A percentile compares a stretch with the other conserved stretches of the same genome.
These are phyloP conservation scores for Climacteris rufus DNA, from an alignment of 2,113 vertebrate species.

Conservation along the genomic window DNA sequence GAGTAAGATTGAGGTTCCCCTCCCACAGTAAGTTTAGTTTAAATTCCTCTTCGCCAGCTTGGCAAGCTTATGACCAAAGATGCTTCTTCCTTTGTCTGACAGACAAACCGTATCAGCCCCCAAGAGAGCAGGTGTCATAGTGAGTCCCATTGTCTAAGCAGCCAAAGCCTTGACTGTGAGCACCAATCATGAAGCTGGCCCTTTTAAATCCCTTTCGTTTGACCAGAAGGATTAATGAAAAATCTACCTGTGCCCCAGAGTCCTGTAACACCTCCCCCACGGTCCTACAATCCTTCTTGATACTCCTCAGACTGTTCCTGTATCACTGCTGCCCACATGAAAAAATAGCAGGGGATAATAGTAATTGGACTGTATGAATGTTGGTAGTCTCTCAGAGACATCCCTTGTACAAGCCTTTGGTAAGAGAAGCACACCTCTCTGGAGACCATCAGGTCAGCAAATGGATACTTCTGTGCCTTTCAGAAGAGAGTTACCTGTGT, in stretches of 20 bases:
- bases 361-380: neutral
- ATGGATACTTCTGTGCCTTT: neutral
- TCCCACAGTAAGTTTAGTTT: neutral
- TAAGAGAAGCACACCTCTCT: neutral
- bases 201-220: neutral
- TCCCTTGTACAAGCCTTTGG: neutral
- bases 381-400: too few species aligned
- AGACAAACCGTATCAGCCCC: neutral
- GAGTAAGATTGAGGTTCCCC: neutral
- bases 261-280: neutral
- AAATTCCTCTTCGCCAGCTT: neutral
- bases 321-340: neutral
- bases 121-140: neutral
- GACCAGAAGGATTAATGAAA: neutral
- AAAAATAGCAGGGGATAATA: neutral
- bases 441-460: neutral
- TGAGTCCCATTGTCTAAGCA: neutral
- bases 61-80: fast-evolving
- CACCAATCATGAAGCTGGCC: too few species aligned
- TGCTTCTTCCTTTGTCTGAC: neutral
- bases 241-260: neutral
- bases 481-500: neutral
- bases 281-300: neutral
- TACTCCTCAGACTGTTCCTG: neutral
- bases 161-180: neutral